Base-by-base conservation (phyloP, 2,888 invertebrate genomes). In the Nysson spinosus region DNA sequence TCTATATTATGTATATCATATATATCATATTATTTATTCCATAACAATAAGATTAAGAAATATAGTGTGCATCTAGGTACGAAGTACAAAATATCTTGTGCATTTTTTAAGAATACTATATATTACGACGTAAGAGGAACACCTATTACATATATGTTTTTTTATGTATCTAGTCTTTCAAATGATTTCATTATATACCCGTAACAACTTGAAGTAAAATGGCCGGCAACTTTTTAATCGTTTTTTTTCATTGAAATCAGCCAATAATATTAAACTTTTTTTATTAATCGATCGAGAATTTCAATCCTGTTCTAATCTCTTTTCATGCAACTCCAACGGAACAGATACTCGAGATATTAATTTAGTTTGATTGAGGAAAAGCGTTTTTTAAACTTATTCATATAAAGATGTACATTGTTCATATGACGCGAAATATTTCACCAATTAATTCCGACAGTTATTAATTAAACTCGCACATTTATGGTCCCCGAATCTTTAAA, bases 81-180 rank as follows among this genome's bases (percentile, higher is more conserved):
- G 64, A 69, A 63, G 60, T 79, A 79, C 39, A 80, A 80, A 77
- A 80, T 80, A 74, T 77, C 35, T 75, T 80, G 76, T 79, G 78
- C 78, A 73, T 70, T 79, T 64, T 34, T 34, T 65, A 67, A 72
- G 65, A 68, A 50, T 60, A n/a, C n/a, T n/a, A n/a, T n/a, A 72
- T 42, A 47, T 49, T 17, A 6, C 39, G 60, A 52, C n/a, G 17
- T 17, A 54, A 46, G 43, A 64, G 32, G 66, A 51, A 67, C 52
- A 65, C 28, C 49, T 57, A 66, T 44, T 39, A 42, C n/a, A n/a
- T n/a, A n/a, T n/a, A n/a, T n/a, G n/a, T n/a, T n/a, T n/a, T n/a
- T n/a, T n/a, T 17, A 35, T 49, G 42, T 26, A 37, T 24, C 42
- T 37, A 30, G 30, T 32, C 22, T 26, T 20, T 9, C 20, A 12